Evolutionary conservation across 2,797 vertebrate species (phyloP).

Genomic region (Crocodylus rhombifer): DNA sequence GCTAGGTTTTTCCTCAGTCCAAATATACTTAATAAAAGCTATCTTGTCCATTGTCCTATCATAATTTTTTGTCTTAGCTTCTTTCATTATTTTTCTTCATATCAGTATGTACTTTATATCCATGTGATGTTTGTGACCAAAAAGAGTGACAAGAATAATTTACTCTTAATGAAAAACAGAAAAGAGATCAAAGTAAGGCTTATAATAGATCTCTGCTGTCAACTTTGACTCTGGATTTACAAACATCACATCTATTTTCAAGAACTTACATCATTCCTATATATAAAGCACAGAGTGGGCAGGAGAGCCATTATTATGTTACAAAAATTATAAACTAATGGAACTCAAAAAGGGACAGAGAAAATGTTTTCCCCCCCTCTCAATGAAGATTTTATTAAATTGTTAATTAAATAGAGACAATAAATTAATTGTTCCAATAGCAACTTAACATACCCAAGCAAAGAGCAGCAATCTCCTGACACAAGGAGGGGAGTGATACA

Average conservation of each 20-base stretch:
- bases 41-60: neutral
- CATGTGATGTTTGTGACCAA: neutral
- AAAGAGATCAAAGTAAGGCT: neutral
- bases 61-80: neutral
- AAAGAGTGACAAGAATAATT: neutral
- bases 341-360: neutral
- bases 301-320: neutral
- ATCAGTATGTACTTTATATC: neutral
- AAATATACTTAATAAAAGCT: neutral
- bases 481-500: neutral
- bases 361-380: neutral
- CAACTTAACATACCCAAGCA: neutral
- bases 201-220: neutral
- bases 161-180: neutral
- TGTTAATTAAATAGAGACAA: conserved; percentile 69
- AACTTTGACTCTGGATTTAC: neutral
- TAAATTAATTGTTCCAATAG: conserved; percentile 64
- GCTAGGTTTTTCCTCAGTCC: neutral
- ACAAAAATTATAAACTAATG: neutral
- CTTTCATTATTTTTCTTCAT: neutral
- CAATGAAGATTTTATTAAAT: conserved; percentile 57
- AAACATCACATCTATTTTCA: neutral
- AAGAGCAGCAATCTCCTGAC: neutral
- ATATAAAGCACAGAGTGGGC: neutral
- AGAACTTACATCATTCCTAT: neutral